Evolutionary conservation across 2,888 invertebrate species (phyloP).

Genomic region (Acanthosepion lycidas): DNA sequence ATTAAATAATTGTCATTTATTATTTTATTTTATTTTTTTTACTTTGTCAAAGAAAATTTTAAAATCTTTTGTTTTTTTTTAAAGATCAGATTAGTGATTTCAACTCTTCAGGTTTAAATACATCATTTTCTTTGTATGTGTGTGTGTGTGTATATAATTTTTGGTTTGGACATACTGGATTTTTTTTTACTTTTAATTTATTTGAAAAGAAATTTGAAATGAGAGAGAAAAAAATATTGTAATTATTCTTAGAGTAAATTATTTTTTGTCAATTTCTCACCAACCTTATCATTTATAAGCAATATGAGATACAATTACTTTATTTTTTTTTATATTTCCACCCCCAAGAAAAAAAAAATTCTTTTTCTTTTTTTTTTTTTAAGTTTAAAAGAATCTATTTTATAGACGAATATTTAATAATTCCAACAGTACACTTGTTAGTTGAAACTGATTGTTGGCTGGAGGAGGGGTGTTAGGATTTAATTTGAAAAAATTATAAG

Average conservation of each 20-base stretch:
- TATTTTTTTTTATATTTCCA: too few relatives aligned
- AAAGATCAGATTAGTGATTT: neutral
- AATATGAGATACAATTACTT: neutral
- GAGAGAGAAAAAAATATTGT: neutral
- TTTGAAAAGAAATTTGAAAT: too few relatives aligned
- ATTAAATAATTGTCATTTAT: neutral
- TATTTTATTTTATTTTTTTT: neutral
- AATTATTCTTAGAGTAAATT: neutral
- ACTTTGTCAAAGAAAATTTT: too few relatives aligned
- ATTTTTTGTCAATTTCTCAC: neutral
- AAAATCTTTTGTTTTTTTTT: too few relatives aligned
- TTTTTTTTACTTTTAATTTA: too few relatives aligned
- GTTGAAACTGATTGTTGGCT: neutral
- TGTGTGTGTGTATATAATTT: too few relatives aligned
- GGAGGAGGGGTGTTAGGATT: neutral
- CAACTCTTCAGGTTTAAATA: neutral
- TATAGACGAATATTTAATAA: neutral
- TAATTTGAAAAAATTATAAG: neutral
- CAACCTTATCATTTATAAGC: neutral
- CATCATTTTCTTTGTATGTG: neutral
- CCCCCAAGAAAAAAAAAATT: neutral
- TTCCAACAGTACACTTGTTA: neutral
- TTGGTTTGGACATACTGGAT: neutral
- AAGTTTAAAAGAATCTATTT: too few relatives aligned
- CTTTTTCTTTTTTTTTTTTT: neutral